Conservation (phyloP, 2,797 vertebrate species). For the Myotis myotis region DNA sequence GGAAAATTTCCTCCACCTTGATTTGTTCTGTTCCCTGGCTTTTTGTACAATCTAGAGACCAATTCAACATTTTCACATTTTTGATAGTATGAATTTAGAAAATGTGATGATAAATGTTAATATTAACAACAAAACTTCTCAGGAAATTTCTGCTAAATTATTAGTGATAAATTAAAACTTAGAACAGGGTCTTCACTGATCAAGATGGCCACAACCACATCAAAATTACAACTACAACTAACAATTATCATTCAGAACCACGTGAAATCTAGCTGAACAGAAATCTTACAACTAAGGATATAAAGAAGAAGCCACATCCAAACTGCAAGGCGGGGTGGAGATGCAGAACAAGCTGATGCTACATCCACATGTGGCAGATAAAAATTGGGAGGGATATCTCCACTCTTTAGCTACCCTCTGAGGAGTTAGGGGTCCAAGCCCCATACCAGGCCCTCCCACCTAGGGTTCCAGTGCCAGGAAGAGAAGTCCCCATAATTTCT, state of each 20-base stretch:
- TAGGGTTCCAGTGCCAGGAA: background rate
- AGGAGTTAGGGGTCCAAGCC: background rate
- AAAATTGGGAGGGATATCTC: background rate
- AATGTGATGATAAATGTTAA: background rate
- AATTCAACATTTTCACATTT: background rate
- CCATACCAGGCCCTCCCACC: no score
- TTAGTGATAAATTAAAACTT: background rate
- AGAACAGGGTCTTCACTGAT: background rate
- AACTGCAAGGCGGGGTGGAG: background rate
- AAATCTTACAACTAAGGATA: background rate
- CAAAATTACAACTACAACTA: background rate
- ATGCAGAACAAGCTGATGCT: background rate
- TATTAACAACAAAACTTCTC: background rate
- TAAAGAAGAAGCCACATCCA: background rate
- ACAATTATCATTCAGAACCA: background rate
- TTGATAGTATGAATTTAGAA: background rate
- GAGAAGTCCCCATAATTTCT: background rate
- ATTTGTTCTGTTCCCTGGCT: background rate
- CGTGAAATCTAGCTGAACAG: background rate
- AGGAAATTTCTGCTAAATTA: constrained; percentile 7
- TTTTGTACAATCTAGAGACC: background rate
- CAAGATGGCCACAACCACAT: background rate
- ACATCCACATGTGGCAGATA: background rate
- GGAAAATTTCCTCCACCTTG: background rate
- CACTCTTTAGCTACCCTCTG: background rate